Conservation (phyloP, 2,888 invertebrate genomes). For the Scaeva pyrastri region DNA sequence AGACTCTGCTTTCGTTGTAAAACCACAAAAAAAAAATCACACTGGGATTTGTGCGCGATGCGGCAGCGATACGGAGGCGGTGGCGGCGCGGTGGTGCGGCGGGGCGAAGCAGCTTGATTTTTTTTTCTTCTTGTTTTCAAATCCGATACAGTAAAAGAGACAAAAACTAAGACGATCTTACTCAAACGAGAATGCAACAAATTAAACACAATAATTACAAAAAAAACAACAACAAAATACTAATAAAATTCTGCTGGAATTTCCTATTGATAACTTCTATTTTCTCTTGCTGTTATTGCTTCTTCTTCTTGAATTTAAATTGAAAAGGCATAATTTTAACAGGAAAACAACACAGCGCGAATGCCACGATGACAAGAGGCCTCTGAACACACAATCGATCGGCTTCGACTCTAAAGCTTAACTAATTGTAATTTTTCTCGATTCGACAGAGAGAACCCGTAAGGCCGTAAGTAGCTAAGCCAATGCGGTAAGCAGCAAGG, state of each 20-base stretch:
- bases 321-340: constrained; percentile 54
- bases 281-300: constrained; percentile 23
- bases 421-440: constrained; percentile 63
- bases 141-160: background rate
- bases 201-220: background rate
- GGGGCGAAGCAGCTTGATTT: background rate
- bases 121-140: background rate
- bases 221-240: background rate
- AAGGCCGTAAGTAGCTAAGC: too few species aligned
- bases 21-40: constrained; percentile 1
- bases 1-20: background rate
- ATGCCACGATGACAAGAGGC: constrained; percentile 26
- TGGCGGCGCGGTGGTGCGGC: too few species aligned
- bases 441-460: constrained; percentile 52
- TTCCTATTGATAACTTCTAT: constrained; percentile 8
- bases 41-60: constrained; percentile 5
- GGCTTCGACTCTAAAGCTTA: constrained; percentile 67
- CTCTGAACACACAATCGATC: constrained; percentile 59
- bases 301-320: constrained; percentile 12
- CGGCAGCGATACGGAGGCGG: too few species aligned
- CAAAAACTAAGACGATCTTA: constrained; percentile 8
- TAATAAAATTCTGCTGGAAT: background rate
- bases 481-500: too few species aligned
- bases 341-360: constrained; percentile 48
- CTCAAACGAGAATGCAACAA: background rate